Base-by-base conservation (phyloP, 2,888 invertebrate species). In the Leptinotarsa tumamoca region DNA sequence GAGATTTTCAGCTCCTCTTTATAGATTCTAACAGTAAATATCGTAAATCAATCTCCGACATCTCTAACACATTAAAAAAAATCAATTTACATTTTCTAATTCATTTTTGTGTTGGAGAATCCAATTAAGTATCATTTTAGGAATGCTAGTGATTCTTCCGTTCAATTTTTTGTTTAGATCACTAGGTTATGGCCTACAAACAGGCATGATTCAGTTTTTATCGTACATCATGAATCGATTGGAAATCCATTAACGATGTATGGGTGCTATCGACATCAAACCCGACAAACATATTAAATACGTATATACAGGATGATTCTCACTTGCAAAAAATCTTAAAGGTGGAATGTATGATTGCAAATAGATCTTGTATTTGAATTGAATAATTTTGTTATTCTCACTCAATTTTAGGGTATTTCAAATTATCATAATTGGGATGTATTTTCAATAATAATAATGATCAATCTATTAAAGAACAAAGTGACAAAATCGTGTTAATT, bases 181-280 rank as follows among this genome's bases (percentile, higher is more conserved):
- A 63, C 63, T 63, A 63, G 63, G 63, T 63, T 63, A 43, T 63
- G 63, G 43, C 63, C 63, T 63, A 63, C 27, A 63, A 33, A 21
- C 21, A 21, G 21, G 21, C 21, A 21, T 21, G 21, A 21, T 21
- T 58, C 13, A 21, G 58, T 27, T 63, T 33, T 63, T 63, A 33
- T 17, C 17, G n/a, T 4, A 33, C 63, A 15, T 17, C 23, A 63
- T 63, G 63, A 63, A 63, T 33, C 43, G 15, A 63, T 63, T 63
- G 63, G 23, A 63, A 63, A 33, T 63, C 63, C n/a, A 63, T 63
- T 43, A 63, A 63, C 63, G 43, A 15, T 63, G 17, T 63, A 63
- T n/a, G 3, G n/a, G 33, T 33, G 63, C n/a, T n/a, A 63, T 43
- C n/a, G 63, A 17, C 63, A 63, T 63, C 63, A 23, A 58, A 63